A percentile compares a stretch with the other conserved stretches of the same genome.
phyloP scores from a whole-genome alignment of 2,888 invertebrate genomes.

The Rhodophaea formosa region DNA sequence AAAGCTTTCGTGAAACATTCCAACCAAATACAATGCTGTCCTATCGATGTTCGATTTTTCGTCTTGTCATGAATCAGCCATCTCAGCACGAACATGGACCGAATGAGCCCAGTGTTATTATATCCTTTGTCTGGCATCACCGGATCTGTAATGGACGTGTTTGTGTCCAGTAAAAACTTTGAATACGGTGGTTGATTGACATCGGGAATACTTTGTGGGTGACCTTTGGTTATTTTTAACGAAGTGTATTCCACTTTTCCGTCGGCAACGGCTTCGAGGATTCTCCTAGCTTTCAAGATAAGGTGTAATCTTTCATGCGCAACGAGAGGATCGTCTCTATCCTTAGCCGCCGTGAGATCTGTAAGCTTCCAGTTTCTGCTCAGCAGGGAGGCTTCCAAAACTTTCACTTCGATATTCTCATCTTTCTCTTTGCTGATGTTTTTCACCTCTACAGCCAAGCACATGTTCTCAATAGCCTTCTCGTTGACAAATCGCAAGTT shows the following conservation, averaged over 20 bases:
- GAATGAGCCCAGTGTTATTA: constrained; percentile 54
- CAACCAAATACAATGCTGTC: constrained; percentile 86
- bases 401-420: constrained; percentile 78
- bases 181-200: constrained; percentile 53
- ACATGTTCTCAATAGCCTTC: constrained; percentile 79
- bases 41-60: constrained; percentile 80
- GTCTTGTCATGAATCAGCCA: constrained; percentile 82
- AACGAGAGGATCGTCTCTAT: constrained; percentile 46
- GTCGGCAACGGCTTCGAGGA: constrained; percentile 41
- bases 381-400: constrained; percentile 81
- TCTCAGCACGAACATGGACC: constrained; percentile 70
- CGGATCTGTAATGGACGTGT: constrained; percentile 48
- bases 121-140: constrained; percentile 32
- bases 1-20: constrained; percentile 80
- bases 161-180: constrained; percentile 55
- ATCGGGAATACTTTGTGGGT: constrained; percentile 44
- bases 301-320: constrained; percentile 67
- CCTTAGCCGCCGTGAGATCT: constrained; percentile 54
- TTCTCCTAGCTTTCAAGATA: constrained; percentile 59
- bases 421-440: constrained; percentile 85
- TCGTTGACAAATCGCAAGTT: constrained; percentile 62
- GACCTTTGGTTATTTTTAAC: constrained; percentile 51
- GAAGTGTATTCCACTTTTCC: constrained; percentile 54
- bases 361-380: constrained; percentile 83
- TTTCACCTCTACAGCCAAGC: constrained; percentile 84